Base-by-base conservation (phyloP, 2,113 vertebrate species). In the Corythoichthys intestinalis region DNA sequence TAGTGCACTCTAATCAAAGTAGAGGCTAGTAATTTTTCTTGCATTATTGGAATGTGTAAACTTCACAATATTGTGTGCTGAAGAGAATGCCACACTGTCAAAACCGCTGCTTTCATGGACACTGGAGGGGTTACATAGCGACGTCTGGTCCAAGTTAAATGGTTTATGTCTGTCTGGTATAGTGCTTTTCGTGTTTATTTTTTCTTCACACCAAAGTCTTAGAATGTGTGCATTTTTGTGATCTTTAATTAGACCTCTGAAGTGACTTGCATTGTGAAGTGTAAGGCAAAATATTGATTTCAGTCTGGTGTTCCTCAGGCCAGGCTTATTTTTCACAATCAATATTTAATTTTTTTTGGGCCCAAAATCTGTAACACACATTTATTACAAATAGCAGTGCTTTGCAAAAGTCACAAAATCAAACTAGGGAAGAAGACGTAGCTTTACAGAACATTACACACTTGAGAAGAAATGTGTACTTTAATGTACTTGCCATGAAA, bases 31-130 rank as follows among this genome's bases (percentile, higher is more conserved):
- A 71, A 85, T 83, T 86, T 86, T 71, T 86, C 68, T 72, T 74
- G 66, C 69, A 78, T 87, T 88, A 82, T 85, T 80, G 69, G 86
- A 89, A 72, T 88, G 88, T 88, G 90, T 91, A 85, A 76, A 72
- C 81, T 84, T 37, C 20, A 73, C 81, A 72, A 75, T 69, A 56
- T 76, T 77, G 71, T 73, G 65, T 62, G 69, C 47, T 81, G 66
- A 78, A 89, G 83, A 79, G 75, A 76, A 85, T 82, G 90, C 88
- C 86, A 90, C 66, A 63, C 53, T 50, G 71, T 86, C 65, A 66
- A 81, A 90, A 84, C 82, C 72, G 75, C 75, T 84, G 77, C 77
- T 81, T 85, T 90, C 75, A 80, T 71, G 77, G 79, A 83, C 77
- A 80, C 68, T 66, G 76, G 72, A 78, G 82, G 73, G 83, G 76